Evolutionary conservation across 1,140 invertebrate genomes (phyloP), one percentile per base, ranked within the genome.

Genomic region (Odontomachus brunneus): DNA sequence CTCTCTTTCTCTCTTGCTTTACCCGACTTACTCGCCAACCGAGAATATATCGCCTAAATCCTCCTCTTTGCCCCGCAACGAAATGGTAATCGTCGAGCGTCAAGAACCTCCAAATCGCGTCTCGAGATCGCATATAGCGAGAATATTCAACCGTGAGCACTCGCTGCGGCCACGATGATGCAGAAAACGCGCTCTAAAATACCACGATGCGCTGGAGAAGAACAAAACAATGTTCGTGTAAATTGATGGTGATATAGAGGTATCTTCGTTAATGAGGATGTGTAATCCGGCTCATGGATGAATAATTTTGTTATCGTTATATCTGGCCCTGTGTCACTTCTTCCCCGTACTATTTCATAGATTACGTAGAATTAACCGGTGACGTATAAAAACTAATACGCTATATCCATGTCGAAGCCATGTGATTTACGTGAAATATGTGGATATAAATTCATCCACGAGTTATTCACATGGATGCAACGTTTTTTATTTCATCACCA

Each of bases 41-140:
- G n/a, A 80, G 75, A 80, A 38, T 29, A 26, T 71, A 53, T 71
- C 67, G 67, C 24, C 33, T 38, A 57, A 71, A 69, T 71, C 65
- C 65, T 44, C 33, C 53, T n/a, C n/a, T n/a, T 69, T 57, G 3
- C 19, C 51, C 4, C n/a, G 29, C 74, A 51, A 57, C 75, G 38
- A 57, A 55, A 55, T 78, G 63, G 17, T 71, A 80, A 80, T 80
- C 65, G 53, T 44, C 33, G 51, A 51, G 29, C 15, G 26, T 69
- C 33, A 49, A 59, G 65, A 71, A 38, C 29, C 62, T 66, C 26
- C 24, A 51, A 63, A 75, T 75, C 73, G 60, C 7, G 73, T 14
- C 7, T 3, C 3, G 19, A 69, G 19, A 55, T 67, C 29, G 29
- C 49, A 15, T 19, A 38, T 11, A 0, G 7, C 12, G 14, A 57